Evolutionary conservation across 2,888 invertebrate genomes (phyloP).

Genomic region (Thereva unica): DNA sequence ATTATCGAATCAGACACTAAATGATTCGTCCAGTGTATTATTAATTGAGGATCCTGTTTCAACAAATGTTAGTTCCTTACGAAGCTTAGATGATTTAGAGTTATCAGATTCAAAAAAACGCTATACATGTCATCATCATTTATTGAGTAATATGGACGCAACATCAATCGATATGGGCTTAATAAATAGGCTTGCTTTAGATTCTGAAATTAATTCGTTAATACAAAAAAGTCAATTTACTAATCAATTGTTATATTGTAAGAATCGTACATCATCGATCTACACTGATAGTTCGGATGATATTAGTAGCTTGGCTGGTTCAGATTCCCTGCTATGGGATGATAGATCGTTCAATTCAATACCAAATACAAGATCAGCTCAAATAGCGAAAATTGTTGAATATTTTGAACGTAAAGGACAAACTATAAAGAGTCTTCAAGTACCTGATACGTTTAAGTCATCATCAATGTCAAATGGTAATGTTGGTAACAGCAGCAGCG

Average conservation of each 20-base stretch:
- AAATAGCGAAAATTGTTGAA: conserved; percentile 83
- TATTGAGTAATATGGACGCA: conserved; percentile 56
- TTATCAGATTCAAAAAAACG: conserved; percentile 53
- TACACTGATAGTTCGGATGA: conserved; percentile 88
- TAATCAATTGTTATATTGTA: conserved; percentile 63
- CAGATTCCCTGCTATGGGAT: conserved; percentile 73
- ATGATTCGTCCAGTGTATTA: conserved; percentile 61
- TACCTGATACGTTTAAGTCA: conserved; percentile 51
- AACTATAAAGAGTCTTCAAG: conserved; percentile 60
- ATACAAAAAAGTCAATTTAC: conserved; percentile 59
- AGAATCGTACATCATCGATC: conserved; percentile 76
- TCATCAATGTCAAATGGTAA: conserved; percentile 7
- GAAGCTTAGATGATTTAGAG: conserved; percentile 65
- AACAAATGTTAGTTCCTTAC: conserved; percentile 63
- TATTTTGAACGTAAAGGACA: conserved; percentile 82
- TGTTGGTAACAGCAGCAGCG: background rate
- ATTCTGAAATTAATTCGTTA: conserved; percentile 59
- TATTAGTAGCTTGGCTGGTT: conserved; percentile 78
- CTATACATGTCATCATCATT: conserved; percentile 50
- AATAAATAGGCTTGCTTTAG: conserved; percentile 59
- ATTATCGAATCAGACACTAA: conserved; percentile 48
- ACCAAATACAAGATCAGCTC: conserved; percentile 63
- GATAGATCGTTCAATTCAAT: conserved; percentile 65
- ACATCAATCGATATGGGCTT: conserved; percentile 59
- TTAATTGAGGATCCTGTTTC: conserved; percentile 64